Percentiles rank a stretch among this genome's conserved stretches.
These are phyloP conservation scores for Malurus leucopterus DNA, from an alignment of 2,797 vertebrate species.

Conservation along the genomic window DNA sequence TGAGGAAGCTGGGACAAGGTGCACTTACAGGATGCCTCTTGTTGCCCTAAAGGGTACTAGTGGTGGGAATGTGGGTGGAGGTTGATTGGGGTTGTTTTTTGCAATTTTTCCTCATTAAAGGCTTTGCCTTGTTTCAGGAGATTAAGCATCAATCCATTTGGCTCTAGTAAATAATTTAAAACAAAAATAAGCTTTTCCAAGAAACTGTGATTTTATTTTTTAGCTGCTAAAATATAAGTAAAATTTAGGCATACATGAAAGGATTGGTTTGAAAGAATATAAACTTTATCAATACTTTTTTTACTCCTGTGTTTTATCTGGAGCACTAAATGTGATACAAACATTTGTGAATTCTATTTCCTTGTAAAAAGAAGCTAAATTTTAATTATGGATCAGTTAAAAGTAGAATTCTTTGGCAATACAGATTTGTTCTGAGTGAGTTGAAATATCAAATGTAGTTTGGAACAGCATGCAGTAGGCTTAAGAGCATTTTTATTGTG, in stretches of 20 bases:
- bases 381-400: slow-evolving; percentile 72
- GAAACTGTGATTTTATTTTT: slow-evolving; percentile 64
- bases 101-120: slow-evolving; percentile 55
- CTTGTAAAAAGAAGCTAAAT: slow-evolving; percentile 73
- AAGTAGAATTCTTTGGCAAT: slow-evolving; percentile 51
- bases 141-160: slow-evolving; percentile 38
- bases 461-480: background rate
- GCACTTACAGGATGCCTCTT: background rate
- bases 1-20: background rate
- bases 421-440: background rate
- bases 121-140: slow-evolving; percentile 57
- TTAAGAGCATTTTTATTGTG: slow-evolving; percentile 36
- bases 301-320: slow-evolving; percentile 63
- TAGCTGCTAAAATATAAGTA: slow-evolving; percentile 59
- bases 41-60: background rate
- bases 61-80: background rate
- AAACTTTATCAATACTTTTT: background rate
- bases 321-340: slow-evolving; percentile 56
- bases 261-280: slow-evolving; percentile 42
- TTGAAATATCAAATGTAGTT: background rate
- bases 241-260: slow-evolving; percentile 51
- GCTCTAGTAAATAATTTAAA: slow-evolving; percentile 63
- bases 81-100: rapidly evolving
- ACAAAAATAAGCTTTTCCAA: slow-evolving; percentile 65
- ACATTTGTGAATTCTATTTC: background rate